phyloP scores from a whole-genome alignment of 2,888 invertebrate species.

The Harpalus rubripes region DNA sequence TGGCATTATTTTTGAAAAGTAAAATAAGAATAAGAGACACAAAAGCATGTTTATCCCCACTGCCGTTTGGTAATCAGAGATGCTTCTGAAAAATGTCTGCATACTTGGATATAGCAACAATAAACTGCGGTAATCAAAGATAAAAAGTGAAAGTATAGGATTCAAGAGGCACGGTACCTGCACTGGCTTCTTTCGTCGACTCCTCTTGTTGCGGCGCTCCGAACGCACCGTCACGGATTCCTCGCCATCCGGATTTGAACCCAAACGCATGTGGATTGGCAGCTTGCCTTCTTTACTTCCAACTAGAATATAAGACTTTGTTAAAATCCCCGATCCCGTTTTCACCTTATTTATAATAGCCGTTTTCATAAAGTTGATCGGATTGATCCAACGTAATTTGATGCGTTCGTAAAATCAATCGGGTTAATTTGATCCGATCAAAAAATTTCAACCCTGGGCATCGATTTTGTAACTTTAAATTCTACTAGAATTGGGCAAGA shows the following conservation, averaged over 20 bases:
- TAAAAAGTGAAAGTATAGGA: constrained; percentile 51
- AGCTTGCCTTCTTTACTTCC: constrained; percentile 73
- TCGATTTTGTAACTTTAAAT: too few species aligned
- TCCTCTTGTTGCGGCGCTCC: constrained; percentile 48
- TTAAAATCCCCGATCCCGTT: background rate
- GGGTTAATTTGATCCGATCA: too few species aligned
- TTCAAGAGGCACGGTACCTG: constrained; percentile 63
- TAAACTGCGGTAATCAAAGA: constrained; percentile 47
- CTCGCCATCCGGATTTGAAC: constrained; percentile 73
- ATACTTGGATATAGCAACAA: constrained; percentile 62
- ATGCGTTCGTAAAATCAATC: too few species aligned
- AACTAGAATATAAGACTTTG: background rate
- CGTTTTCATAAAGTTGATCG: too few species aligned
- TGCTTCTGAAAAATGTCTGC: constrained; percentile 66
- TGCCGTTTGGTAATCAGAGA: constrained; percentile 37
- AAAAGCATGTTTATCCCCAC: constrained; percentile 35
- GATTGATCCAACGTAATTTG: too few species aligned
- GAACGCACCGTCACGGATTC: constrained; percentile 61
- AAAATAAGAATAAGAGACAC: constrained; percentile 46
- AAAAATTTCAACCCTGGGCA: too few species aligned
- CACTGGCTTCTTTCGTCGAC: constrained; percentile 56
- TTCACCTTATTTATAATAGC: too few species aligned
- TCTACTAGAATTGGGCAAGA: too few species aligned
- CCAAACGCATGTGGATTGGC: constrained; percentile 76
- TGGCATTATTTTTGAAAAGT: background rate